These are phyloP conservation scores for Ormyrus pomaceus DNA, from an alignment of 2,888 invertebrate species.

Conservation along the genomic window DNA sequence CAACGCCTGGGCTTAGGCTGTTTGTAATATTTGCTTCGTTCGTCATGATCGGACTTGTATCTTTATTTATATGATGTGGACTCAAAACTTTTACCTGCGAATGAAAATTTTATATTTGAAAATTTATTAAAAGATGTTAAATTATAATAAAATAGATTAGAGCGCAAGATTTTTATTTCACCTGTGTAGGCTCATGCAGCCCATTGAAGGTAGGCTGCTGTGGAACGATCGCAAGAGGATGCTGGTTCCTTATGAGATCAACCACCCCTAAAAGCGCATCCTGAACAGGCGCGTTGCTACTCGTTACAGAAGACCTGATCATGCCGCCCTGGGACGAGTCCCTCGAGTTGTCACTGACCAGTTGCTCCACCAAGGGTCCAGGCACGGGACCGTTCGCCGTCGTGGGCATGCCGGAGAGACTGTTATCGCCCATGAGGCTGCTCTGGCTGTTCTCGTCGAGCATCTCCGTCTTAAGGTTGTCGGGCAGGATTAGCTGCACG, in stretches of 20 bases:
- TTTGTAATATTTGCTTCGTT: constrained; percentile 61
- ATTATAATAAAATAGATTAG: neutral
- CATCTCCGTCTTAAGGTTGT: constrained; percentile 79
- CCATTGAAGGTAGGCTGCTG: constrained; percentile 65
- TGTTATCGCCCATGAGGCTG: constrained; percentile 76
- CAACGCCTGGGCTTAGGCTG: constrained; percentile 75
- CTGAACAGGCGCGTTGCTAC: constrained; percentile 66
- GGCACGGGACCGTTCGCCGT: constrained; percentile 57
- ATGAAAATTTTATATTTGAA: neutral
- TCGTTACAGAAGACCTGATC: constrained; percentile 20
- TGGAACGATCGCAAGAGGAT: constrained; percentile 64
- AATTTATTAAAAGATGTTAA: neutral
- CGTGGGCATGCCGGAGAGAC: constrained; percentile 69
- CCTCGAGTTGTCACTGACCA: constrained; percentile 76
- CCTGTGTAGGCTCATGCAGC: constrained; percentile 66
- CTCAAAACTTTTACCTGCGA: constrained; percentile 69
- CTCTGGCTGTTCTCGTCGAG: constrained; percentile 85
- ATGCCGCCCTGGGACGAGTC: constrained; percentile 59
- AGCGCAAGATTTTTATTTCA: neutral
- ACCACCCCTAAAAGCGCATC: constrained; percentile 72
- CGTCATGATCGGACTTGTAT: constrained; percentile 66
- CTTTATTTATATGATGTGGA: constrained; percentile 71
- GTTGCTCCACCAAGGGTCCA: constrained; percentile 68
- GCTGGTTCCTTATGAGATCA: constrained; percentile 75
- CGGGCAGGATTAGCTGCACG: constrained; percentile 78